A percentile compares a stretch with the other conserved stretches of the same genome.
phyloP scores from a whole-genome alignment of 1,140 invertebrate species.

The Drosophila gunungcola region DNA sequence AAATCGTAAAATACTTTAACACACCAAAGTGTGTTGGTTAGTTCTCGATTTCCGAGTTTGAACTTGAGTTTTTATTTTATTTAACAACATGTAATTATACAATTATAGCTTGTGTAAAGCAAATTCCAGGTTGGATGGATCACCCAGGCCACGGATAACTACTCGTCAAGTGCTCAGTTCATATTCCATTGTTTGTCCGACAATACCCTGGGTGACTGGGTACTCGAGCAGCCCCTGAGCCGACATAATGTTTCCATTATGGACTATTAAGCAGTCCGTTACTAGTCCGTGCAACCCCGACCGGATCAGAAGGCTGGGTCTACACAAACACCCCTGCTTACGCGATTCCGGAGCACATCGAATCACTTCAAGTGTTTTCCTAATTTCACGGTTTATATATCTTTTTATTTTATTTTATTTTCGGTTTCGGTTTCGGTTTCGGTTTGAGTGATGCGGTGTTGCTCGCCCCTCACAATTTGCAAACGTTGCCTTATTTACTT shows the following conservation, averaged over 20 bases:
- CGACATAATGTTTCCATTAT: constrained; percentile 53
- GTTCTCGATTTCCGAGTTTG: too few relatives aligned
- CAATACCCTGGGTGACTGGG: constrained; percentile 3
- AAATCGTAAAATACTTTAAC: too few relatives aligned
- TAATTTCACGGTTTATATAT: constrained; percentile 75
- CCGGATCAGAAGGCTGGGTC: constrained; percentile 1
- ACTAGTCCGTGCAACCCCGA: constrained; percentile 9
- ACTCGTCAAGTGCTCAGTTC: constrained; percentile 37
- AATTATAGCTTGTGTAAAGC: too few relatives aligned
- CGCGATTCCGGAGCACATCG: constrained; percentile 41
- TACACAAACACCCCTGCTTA: constrained; percentile 16
- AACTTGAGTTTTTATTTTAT: too few relatives aligned
- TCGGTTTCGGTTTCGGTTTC: background rate
- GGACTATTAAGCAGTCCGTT: constrained; percentile 50
- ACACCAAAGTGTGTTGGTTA: too few relatives aligned
- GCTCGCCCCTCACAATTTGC: constrained; percentile 18
- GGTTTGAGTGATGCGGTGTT: background rate
- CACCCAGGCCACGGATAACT: background rate
- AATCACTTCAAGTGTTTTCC: constrained; percentile 79
- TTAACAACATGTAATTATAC: too few relatives aligned
- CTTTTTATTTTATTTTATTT: constrained; percentile 49
- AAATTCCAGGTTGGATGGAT: too few relatives aligned
- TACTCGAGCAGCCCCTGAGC: constrained; percentile 23
- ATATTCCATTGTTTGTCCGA: constrained; percentile 2
- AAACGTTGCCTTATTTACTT: constrained; percentile 75